phyloP scores from a whole-genome alignment of 2,797 vertebrate species.

The Centroberyx gerrardi region DNA sequence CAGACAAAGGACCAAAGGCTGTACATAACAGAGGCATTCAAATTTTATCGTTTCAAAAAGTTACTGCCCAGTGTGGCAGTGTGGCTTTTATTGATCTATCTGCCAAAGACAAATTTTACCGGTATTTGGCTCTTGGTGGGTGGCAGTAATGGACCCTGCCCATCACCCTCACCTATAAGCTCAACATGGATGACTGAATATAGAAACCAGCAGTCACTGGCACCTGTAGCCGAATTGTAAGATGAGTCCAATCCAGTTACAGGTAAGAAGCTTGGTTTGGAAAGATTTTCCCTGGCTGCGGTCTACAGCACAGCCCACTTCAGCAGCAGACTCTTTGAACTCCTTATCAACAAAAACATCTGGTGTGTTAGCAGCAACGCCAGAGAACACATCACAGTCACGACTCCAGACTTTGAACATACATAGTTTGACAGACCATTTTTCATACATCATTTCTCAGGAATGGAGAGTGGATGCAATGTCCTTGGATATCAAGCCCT shows the following conservation, averaged over 20 bases:
- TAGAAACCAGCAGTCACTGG: too few species aligned
- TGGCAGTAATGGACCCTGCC: too few species aligned
- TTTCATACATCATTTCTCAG: slow-evolving; percentile 49
- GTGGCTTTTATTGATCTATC: too few species aligned
- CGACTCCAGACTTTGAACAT: slow-evolving; percentile 53
- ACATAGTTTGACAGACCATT: slow-evolving; percentile 9
- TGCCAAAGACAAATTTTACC: too few species aligned
- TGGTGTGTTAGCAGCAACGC: slow-evolving; percentile 27
- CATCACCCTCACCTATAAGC: too few species aligned
- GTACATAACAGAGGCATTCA: too few species aligned
- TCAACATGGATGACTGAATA: too few species aligned
- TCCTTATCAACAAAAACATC: slow-evolving; percentile 61
- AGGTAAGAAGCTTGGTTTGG: neutral
- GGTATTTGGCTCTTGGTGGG: too few species aligned
- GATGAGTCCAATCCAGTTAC: neutral
- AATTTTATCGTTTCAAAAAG: too few species aligned
- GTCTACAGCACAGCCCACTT: neutral
- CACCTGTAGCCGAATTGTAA: too few species aligned
- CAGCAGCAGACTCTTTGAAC: neutral
- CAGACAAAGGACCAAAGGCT: too few species aligned
- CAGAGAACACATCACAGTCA: slow-evolving; percentile 51
- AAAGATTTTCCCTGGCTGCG: slow-evolving; percentile 15
- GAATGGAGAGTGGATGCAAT: slow-evolving; percentile 49
- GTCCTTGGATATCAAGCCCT: slow-evolving; percentile 22
- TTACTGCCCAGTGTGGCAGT: too few species aligned